Base-by-base conservation (phyloP, 1,140 invertebrate species). In the Drosophila mauritiana region DNA sequence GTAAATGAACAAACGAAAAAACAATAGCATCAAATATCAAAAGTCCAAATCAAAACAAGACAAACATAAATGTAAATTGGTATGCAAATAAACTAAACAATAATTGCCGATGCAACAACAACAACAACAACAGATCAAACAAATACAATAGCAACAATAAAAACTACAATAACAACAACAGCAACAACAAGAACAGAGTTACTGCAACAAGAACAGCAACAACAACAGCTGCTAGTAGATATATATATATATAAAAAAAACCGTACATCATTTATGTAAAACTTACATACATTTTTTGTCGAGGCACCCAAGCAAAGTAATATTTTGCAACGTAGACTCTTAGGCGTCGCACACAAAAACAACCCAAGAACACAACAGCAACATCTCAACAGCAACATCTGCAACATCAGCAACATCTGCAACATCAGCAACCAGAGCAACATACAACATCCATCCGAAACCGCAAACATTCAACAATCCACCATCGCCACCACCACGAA, bases 51-150 rank as follows among this genome's bases (percentile, higher is more conserved):
- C 52, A 75, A 78, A 40, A 59, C 36, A 68, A 67, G 43, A 73
- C 48, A 81, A 67, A 88, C 72, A 68, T 72, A 73, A 88, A 53
- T 82, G 83, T 84, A 84, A 83, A 88, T 88, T 88, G 83, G 83
- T 79, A 73, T 65, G 74, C 62, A 83, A 70, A 34, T 59, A 65
- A 74, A 58, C 25, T 51, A 62, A 70, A 58, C 58, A 42, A 74
- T 57, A 62, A 56, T 45, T 55, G 67, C 36, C 36, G 42, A 40
- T 61, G 70, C 68, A 73, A 52, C 61, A 55, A 34, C 13, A 42
- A 42, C 39, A 40, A 15, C 37, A 39, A 13, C 37, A 13, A 80
- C 48, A 70, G 54, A 8, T 64, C 64, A 43, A 72, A 49, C 52
- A 42, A 67, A 58, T 56, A 72, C 61, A 67, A 73, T 57, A 58